These are phyloP conservation scores for Tragelaphus oryx DNA, from an alignment of 2,797 vertebrate genomes.

Conservation along the genomic window DNA sequence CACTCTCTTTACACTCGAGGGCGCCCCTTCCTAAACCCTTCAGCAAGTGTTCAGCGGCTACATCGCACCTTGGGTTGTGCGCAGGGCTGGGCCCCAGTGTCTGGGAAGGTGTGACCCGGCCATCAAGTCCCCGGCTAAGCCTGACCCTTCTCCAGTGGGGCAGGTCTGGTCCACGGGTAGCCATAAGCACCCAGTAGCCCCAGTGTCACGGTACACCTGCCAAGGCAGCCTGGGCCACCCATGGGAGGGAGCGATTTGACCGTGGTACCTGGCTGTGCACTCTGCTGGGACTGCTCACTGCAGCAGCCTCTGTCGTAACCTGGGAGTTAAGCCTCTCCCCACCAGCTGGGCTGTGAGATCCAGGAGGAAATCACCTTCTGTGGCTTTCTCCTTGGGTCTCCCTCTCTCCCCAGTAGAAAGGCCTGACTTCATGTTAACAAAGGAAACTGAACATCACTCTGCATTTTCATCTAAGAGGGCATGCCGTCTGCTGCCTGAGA, in stretches of 20 bases:
- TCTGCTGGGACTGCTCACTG: not conserved
- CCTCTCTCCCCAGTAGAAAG: not conserved
- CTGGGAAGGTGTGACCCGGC: not conserved
- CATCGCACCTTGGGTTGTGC: too few species aligned
- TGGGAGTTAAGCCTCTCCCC: fast-evolving
- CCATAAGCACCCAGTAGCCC: fast-evolving
- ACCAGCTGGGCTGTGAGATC: not conserved
- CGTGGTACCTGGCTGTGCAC: fast-evolving
- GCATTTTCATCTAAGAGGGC: not conserved
- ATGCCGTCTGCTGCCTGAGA: slow-evolving; percentile 56
- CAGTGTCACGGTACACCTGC: fast-evolving
- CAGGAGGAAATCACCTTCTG: not conserved
- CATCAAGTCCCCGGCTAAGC: not conserved
- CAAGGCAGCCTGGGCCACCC: fast-evolving
- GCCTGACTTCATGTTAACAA: not conserved
- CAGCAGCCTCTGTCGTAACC: fast-evolving
- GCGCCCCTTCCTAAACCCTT: not conserved
- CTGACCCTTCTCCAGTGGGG: not conserved
- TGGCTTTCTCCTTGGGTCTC: not conserved
- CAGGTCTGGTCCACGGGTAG: not conserved
- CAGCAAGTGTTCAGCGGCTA: not conserved
- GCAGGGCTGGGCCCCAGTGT: not conserved
- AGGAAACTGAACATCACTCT: fast-evolving
- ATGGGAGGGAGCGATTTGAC: fast-evolving
- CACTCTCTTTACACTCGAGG: not conserved